phyloP scores from a whole-genome alignment of 2,797 vertebrate species.

The Mallotus villosus region DNA sequence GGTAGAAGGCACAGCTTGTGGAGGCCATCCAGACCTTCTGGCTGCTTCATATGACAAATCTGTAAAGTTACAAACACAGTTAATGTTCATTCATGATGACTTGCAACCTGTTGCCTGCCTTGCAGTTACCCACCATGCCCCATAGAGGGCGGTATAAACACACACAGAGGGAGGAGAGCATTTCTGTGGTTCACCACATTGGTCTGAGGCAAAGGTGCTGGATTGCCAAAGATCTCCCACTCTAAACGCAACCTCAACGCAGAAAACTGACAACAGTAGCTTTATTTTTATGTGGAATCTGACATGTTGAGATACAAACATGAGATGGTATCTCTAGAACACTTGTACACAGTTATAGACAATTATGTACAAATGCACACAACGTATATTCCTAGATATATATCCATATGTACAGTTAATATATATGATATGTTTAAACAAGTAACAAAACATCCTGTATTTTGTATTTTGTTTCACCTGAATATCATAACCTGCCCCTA shows the following conservation, averaged over 20 bases:
- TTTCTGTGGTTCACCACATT: constrained; percentile 39
- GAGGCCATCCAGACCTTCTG: constrained; percentile 82
- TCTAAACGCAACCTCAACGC: constrained; percentile 6
- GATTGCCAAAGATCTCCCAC: constrained; percentile 15
- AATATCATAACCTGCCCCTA: too few relatives aligned
- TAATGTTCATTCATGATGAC: not conserved
- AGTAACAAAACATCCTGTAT: not conserved
- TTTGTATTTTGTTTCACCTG: not conserved
- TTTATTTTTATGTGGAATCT: constrained; percentile 1
- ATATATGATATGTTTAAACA: not conserved
- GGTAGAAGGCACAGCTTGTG: constrained; percentile 74
- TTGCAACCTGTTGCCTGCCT: constrained; percentile 12
- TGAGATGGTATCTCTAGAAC: not conserved
- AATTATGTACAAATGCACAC: too few relatives aligned
- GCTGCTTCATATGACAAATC: constrained; percentile 84
- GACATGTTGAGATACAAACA: not conserved
- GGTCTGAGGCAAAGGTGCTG: constrained; percentile 19
- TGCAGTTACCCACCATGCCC: constrained; percentile 21
- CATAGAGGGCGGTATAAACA: constrained; percentile 19
- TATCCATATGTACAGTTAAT: not conserved
- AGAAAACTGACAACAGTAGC: not conserved
- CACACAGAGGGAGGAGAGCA: constrained; percentile 5
- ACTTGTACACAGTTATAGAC: not conserved
- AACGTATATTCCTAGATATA: not conserved
- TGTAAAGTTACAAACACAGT: constrained; percentile 52